phyloP scores from a whole-genome alignment of 1,140 invertebrate genomes.

The Babylonia areolata region DNA sequence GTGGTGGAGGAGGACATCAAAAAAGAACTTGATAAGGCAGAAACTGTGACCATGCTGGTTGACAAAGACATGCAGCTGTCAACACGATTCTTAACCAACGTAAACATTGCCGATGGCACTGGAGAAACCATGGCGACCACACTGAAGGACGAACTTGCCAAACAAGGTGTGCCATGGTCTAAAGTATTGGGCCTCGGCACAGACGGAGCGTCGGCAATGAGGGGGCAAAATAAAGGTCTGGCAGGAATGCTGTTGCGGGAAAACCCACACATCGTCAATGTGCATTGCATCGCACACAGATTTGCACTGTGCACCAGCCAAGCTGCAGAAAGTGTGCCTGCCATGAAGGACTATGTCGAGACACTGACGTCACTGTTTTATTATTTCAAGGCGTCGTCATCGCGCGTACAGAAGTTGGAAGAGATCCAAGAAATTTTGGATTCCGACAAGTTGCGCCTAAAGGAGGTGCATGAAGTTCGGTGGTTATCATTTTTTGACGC shows the following conservation, averaged over 20 bases:
- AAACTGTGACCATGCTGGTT: no score
- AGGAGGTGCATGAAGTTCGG: slow-evolving; percentile 50
- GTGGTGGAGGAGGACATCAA: no score
- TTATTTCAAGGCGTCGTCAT: slow-evolving; percentile 40
- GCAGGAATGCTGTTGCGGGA: slow-evolving; percentile 26
- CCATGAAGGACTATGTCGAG: slow-evolving; percentile 34
- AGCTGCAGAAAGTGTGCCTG: slow-evolving; percentile 35
- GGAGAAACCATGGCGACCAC: slow-evolving; percentile 8
- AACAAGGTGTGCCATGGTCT: background rate
- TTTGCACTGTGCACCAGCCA: slow-evolving; percentile 42
- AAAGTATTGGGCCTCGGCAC: slow-evolving; percentile 49
- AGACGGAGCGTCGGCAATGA: slow-evolving; percentile 50
- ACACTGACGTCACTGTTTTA: slow-evolving; percentile 24
- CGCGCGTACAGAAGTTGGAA: background rate
- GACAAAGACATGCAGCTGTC: no score
- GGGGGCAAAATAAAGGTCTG: slow-evolving; percentile 43
- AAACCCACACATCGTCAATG: slow-evolving; percentile 42
- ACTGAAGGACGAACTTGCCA: slow-evolving; percentile 18
- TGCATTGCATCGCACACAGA: slow-evolving; percentile 48
- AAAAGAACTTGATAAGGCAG: no score
- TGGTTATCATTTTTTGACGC: slow-evolving; percentile 49
- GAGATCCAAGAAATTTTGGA: slow-evolving; percentile 42
- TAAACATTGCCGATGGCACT: slow-evolving; percentile 23
- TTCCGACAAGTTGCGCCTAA: slow-evolving; percentile 12
- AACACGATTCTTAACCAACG: slow-evolving; percentile 32